A percentile compares a stretch with the other conserved stretches of the same genome.
These are phyloP conservation scores for Drosophila mimica DNA, from an alignment of 2,888 invertebrate genomes.

Conservation along the genomic window DNA sequence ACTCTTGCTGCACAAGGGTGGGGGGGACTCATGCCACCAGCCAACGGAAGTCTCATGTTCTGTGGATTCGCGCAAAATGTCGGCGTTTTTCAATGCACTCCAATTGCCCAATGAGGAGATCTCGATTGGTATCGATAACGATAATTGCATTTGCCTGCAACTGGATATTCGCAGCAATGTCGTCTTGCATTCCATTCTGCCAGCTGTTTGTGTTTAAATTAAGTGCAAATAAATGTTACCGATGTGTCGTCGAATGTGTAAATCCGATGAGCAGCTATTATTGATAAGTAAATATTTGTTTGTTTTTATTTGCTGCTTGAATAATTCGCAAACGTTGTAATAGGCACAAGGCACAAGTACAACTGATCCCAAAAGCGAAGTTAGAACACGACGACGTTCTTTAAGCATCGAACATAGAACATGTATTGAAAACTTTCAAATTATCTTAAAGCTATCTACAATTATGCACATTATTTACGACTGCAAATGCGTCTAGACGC, in stretches of 20 bases:
- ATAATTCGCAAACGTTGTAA: too few species aligned
- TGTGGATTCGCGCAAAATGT: slow-evolving; percentile 92
- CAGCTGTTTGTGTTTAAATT: slow-evolving; percentile 86
- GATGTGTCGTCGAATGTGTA: slow-evolving; percentile 5
- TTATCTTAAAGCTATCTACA: too few species aligned
- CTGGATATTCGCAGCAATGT: slow-evolving; percentile 91
- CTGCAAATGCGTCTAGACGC: too few species aligned
- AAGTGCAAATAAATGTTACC: slow-evolving; percentile 32
- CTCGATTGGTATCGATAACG: slow-evolving; percentile 91
- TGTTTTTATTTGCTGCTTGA: not conserved
- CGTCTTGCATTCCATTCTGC: slow-evolving; percentile 92
- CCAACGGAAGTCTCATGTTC: slow-evolving; percentile 86
- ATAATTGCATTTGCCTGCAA: slow-evolving; percentile 90
- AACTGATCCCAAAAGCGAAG: too few species aligned
- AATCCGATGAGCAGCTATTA: not conserved
- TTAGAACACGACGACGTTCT: too few species aligned
- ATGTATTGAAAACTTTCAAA: too few species aligned
- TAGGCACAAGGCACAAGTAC: too few species aligned
- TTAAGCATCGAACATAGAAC: too few species aligned
- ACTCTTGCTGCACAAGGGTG: slow-evolving; percentile 83
- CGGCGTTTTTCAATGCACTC: slow-evolving; percentile 92
- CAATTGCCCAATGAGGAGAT: slow-evolving; percentile 90
- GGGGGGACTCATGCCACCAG: slow-evolving; percentile 1
- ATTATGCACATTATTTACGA: too few species aligned
- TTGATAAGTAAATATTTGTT: not conserved